These are phyloP conservation scores for Paracyclopina nana DNA, from an alignment of 1,140 invertebrate species.

Conservation along the genomic window DNA sequence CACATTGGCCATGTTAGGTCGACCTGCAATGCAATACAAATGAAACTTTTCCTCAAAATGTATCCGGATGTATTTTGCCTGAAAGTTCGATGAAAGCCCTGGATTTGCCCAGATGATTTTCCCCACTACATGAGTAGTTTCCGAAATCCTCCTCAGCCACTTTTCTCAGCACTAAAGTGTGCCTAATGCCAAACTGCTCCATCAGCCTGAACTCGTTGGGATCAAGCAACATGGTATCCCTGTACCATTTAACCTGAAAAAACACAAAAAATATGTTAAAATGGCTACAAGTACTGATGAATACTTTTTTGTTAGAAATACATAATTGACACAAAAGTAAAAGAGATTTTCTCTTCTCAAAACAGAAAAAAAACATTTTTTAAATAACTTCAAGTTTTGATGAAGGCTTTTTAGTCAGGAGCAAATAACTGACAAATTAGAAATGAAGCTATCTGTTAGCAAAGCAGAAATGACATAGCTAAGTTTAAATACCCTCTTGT, in stretches of 20 bases:
- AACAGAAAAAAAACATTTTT: too few species aligned
- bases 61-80: conserved; percentile 5
- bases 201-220: conserved; percentile 14
- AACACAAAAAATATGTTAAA: not conserved
- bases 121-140: conserved; percentile 14
- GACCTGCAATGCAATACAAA: conserved; percentile 2
- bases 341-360: too few species aligned
- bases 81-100: conserved; percentile 13
- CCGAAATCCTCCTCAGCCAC: conserved; percentile 11
- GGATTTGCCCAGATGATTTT: conserved; percentile 10
- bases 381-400: too few species aligned
- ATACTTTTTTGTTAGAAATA: too few species aligned
- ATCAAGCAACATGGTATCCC: conserved; percentile 15
- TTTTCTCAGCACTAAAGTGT: conserved; percentile 1
- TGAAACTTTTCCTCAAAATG: too few species aligned
- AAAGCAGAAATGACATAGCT: too few species aligned
- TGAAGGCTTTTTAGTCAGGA: too few species aligned
- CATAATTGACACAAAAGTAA: too few species aligned
- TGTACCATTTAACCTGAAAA: conserved; percentile 16
- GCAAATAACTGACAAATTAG: too few species aligned
- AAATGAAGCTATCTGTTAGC: too few species aligned
- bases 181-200: conserved; percentile 12
- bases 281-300: not conserved
- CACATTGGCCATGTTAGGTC: conserved; percentile 6
- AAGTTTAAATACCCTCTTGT: too few species aligned